phyloP scores from a whole-genome alignment of 2,888 invertebrate species.

The Copidosoma aretas region DNA sequence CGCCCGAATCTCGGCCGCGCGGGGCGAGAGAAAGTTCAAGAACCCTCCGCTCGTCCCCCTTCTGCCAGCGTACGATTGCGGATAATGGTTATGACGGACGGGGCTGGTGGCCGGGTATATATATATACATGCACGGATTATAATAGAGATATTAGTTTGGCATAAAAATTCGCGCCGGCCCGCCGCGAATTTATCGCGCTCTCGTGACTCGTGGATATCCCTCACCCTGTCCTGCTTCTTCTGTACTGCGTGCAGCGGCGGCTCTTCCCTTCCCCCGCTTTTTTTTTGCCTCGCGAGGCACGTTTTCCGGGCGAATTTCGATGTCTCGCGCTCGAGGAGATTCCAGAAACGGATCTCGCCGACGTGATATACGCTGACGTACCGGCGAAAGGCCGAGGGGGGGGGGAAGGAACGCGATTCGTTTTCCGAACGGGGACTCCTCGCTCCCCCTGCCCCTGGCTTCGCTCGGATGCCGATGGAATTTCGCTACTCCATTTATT shows the following conservation, averaged over 20 bases:
- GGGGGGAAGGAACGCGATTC: slow-evolving; percentile 3
- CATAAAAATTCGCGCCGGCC: slow-evolving; percentile 34
- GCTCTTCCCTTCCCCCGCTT: neutral
- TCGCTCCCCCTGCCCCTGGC: too few species aligned
- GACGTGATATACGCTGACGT: slow-evolving; percentile 35
- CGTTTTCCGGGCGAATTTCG: slow-evolving; percentile 30
- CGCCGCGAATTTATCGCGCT: slow-evolving; percentile 32
- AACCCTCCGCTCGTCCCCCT: too few species aligned
- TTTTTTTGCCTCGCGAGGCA: slow-evolving; percentile 16
- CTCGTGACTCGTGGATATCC: slow-evolving; percentile 36
- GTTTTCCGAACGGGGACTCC: slow-evolving; percentile 5
- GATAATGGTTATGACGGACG: slow-evolving; percentile 34
- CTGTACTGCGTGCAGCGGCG: too few species aligned
- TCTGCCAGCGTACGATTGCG: too few species aligned
- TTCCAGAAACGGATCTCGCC: slow-evolving; percentile 25
- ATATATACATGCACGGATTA: slow-evolving; percentile 23
- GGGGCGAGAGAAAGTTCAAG: too few species aligned
- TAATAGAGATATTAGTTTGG: slow-evolving; percentile 37
- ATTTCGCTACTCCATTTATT: neutral
- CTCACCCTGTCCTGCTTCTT: neutral
- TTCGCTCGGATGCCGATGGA: neutral
- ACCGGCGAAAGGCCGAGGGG: slow-evolving; percentile 3
- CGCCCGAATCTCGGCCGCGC: slow-evolving; percentile 31
- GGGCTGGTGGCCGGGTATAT: neutral
- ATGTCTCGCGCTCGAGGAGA: slow-evolving; percentile 16